phyloP scores from a whole-genome alignment of 2,888 invertebrate genomes.

The Caenorhabditis becei region DNA sequence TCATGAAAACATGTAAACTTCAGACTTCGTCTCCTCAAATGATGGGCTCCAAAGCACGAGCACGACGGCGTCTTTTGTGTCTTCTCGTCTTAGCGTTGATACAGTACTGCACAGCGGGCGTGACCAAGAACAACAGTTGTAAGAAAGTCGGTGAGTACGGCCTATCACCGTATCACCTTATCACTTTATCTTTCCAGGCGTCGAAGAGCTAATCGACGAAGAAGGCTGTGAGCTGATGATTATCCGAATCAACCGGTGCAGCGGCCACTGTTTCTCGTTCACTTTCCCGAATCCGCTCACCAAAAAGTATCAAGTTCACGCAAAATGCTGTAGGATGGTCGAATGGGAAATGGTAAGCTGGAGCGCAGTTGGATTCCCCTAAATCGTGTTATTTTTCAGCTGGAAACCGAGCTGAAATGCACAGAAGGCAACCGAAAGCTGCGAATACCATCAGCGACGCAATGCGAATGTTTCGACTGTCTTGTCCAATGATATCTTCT shows the following conservation, averaged over 20 bases:
- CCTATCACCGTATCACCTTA: neutral
- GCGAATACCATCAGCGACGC: constrained; percentile 73
- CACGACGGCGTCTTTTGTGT: constrained; percentile 37
- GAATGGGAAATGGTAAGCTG: constrained; percentile 73
- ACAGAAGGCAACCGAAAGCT: constrained; percentile 64
- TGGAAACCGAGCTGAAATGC: constrained; percentile 72
- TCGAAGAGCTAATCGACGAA: constrained; percentile 75
- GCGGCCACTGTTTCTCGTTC: constrained; percentile 74
- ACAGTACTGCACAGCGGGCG: constrained; percentile 45
- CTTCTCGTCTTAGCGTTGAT: constrained; percentile 33
- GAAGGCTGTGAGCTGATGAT: constrained; percentile 76
- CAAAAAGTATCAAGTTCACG: constrained; percentile 62
- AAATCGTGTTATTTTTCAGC: constrained; percentile 60
- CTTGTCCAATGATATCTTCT: constrained; percentile 52
- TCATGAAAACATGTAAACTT: no score
- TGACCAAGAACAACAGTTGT: constrained; percentile 55
- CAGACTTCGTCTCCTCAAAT: constrained; percentile 49
- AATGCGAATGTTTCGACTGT: constrained; percentile 77
- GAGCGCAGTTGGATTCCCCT: no score
- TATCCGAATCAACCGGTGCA: constrained; percentile 75
- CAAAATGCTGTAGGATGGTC: constrained; percentile 76
- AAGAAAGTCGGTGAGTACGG: constrained; percentile 66
- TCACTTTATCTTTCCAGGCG: constrained; percentile 60
- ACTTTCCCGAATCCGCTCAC: constrained; percentile 74
- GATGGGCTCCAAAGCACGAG: constrained; percentile 58